Conservation (phyloP, 1,140 invertebrate genomes). For the Penaeus chinensis region DNA sequence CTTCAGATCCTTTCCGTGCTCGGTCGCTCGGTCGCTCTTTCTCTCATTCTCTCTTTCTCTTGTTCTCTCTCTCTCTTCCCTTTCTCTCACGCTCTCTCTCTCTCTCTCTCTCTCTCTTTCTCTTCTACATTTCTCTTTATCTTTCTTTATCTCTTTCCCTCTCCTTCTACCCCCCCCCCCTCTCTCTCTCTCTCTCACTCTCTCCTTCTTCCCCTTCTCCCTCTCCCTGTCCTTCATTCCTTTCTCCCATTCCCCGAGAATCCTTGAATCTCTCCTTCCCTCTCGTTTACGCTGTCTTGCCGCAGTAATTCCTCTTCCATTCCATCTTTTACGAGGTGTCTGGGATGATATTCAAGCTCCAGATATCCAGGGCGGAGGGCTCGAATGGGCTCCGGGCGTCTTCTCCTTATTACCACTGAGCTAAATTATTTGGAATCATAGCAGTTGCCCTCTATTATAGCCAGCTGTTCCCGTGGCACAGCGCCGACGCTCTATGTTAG, state of each 20-base stretch:
- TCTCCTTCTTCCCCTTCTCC: neutral
- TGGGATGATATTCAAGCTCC: constrained; percentile 36
- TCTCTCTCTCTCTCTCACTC: neutral
- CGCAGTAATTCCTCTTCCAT: constrained; percentile 21
- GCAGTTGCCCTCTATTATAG: constrained; percentile 55
- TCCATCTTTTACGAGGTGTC: constrained; percentile 46
- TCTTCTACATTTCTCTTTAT: neutral
- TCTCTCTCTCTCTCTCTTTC: neutral
- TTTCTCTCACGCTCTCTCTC: neutral
- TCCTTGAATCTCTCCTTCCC: constrained; percentile 16
- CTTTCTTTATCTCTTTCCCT: neutral
- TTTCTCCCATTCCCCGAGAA: constrained; percentile 6
- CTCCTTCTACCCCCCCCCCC: neutral
- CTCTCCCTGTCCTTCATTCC: neutral
- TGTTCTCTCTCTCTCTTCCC: neutral
- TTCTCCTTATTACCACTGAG: constrained; percentile 58
- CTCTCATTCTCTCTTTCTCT: neutral
- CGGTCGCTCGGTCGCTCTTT: neutral
- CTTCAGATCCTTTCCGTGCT: constrained; percentile 1
- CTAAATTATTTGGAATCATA: constrained; percentile 62
- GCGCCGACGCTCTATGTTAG: constrained; percentile 41
- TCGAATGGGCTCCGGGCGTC: neutral
- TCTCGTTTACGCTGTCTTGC: constrained; percentile 1
- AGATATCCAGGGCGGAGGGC: constrained; percentile 26
- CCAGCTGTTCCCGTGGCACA: constrained; percentile 41